Evolutionary conservation across 2,113 vertebrate genomes (phyloP).

Genomic region (Prionailurus bengalensis): DNA sequence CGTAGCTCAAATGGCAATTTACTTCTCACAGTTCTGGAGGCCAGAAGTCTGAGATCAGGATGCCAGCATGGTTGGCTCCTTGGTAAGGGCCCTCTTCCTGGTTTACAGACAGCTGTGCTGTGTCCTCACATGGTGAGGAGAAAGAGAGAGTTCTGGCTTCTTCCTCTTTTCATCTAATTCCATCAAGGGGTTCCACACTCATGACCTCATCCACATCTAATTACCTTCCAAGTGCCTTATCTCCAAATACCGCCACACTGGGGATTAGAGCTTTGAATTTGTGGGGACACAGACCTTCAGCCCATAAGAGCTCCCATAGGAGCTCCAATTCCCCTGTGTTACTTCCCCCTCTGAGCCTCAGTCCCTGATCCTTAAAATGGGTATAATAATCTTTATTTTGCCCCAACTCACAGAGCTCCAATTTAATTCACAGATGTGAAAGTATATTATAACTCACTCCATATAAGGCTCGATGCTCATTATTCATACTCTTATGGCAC

Average conservation of each 20-base stretch:
- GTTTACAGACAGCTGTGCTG: background rate
- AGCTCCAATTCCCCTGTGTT: background rate
- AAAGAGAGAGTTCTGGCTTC: background rate
- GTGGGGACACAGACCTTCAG: background rate
- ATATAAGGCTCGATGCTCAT: rapidly evolving
- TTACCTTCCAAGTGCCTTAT: background rate
- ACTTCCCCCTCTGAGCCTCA: background rate
- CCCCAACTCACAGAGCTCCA: background rate
- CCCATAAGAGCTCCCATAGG: background rate
- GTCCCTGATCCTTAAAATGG: background rate
- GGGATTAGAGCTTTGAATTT: background rate
- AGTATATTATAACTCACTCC: background rate
- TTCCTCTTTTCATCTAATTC: background rate
- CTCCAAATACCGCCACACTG: background rate
- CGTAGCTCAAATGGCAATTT: background rate
- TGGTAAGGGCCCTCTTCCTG: too few relatives aligned
- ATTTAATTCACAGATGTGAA: background rate
- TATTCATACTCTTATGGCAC: background rate
- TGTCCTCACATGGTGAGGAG: background rate
- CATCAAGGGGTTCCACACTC: background rate
- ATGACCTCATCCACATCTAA: background rate
- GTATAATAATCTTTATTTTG: background rate
- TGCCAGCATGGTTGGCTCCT: background rate
- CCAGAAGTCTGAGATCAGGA: background rate
- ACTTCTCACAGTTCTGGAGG: background rate